Base-by-base conservation (phyloP, 2,797 vertebrate species). In the Sternotherus odoratus region DNA sequence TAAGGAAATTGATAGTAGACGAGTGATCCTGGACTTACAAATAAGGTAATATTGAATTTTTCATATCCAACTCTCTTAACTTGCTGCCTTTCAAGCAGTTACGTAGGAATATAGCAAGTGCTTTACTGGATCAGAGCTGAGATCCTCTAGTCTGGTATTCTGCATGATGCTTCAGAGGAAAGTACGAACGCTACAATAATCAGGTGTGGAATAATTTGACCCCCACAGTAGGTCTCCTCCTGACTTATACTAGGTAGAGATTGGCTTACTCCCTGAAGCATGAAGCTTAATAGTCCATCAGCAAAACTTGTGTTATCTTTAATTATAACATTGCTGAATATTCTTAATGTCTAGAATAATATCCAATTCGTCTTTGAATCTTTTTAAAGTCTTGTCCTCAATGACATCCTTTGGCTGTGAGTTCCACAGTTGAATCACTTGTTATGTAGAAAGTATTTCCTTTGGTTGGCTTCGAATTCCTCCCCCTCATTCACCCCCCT, bases 1-100 rank as follows among this genome's bases (percentile, higher is more conserved):
- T 2, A 97, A 99, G 85, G 98, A 99, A 94, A 97, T 98, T 57
- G 98, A 99, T 56, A 98, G 98, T 54, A 98, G 98, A 97, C 98
- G 99, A 97, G 98, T 99, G 94, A 85, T 99, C 86, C 97, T 99
- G 82, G 99, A 99, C 97, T 77, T 99, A 92, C 98, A 99, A 84
- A 97, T 99, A 94, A 96, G 98, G 99, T 99, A 95, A 92, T 1
- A 0, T 83, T 89, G 13, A 83, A 56, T 89, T 69, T 72, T 1
- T 89, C 82, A 13, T 75, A 28, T 80, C 39, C 51, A 19, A 79
- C 6, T 12, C 53, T 92, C 57, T 84, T 89, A 53, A 54, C 13
- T 82, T 77, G 2, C 12, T 91, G 63, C 12, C 51, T 1, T 0
- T 63, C 60, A 85, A 30, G 24, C 46, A 90, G 46, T 43, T 87